A percentile compares a stretch with the other conserved stretches of the same genome.
Conservation (phyloP, 2,797 vertebrate species). For the Pampus argenteus region DNA sequence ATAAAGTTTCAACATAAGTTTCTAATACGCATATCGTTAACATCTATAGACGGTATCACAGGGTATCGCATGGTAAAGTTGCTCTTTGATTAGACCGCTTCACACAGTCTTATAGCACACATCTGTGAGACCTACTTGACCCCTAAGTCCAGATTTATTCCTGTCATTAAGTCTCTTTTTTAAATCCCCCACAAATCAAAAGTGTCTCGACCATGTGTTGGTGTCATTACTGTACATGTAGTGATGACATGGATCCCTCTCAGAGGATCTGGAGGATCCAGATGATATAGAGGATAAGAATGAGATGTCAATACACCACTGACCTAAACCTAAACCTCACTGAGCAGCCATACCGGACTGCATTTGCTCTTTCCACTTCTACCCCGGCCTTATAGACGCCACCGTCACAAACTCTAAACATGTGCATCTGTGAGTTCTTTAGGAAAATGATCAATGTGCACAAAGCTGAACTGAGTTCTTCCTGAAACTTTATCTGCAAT, state of each 20-base stretch:
- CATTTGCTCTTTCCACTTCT: neutral
- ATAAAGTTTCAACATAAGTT: neutral
- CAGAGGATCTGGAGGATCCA: conserved; percentile 21
- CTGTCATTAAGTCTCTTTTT: conserved; percentile 65
- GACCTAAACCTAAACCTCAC: neutral
- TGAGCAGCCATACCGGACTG: conserved; percentile 4
- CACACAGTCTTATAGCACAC: conserved; percentile 46
- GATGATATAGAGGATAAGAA: conserved; percentile 35
- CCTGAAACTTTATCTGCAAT: conserved; percentile 11
- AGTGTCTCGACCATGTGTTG: conserved; percentile 49
- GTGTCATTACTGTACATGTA: conserved; percentile 49
- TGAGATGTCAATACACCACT: conserved; percentile 12
- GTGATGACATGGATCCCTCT: conserved; percentile 40
- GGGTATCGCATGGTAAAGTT: conserved; percentile 22
- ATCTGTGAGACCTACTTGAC: conserved; percentile 59
- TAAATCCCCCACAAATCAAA: conserved; percentile 75
- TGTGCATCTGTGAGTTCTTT: neutral
- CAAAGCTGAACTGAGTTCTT: conserved; percentile 13
- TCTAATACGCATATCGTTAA: conserved; percentile 18
- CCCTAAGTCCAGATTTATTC: conserved; percentile 68
- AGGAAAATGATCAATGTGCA: neutral
- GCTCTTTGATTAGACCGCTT: conserved; percentile 61
- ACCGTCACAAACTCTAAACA: conserved; percentile 2
- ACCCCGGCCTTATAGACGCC: neutral
- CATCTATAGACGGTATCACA: conserved; percentile 18